Evolutionary conservation across 2,113 vertebrate genomes (phyloP), one percentile per base, ranked within the genome.

Genomic region (Boleophthalmus pectinirostris): DNA sequence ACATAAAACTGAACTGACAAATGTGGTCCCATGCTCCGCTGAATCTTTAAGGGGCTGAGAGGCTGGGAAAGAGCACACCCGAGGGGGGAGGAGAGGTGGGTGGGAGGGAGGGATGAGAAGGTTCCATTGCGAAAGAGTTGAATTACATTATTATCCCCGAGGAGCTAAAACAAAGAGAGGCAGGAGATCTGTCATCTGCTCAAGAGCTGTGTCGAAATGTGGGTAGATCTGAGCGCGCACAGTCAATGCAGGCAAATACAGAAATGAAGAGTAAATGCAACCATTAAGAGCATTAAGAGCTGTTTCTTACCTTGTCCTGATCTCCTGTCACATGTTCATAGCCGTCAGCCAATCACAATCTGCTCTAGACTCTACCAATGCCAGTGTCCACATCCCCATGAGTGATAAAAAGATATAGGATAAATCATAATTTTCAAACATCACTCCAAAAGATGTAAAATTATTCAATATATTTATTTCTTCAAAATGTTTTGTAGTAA

Each of bases 81-180:
- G 8, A 25, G 56, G 56, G 13, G 56, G 56, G 24, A 15, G 56
- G 76, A 76, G 81, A 77, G 75, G 74, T 75, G 82, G 75, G 74
- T 75, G 82, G 88, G 73, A 77, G 82, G 15, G 85, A 78, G 77
- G 24, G 57, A 14, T 4, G 25, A 18, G 25, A 15, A 16, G 80
- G 80, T 85, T 78, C 72, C 61, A 21, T 90, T 87, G 84, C 66
- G 68, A 85, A 84, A 85, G 86, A 79, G 75, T 83, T 75, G 70
- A 87, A 86, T 87, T 88, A 87, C 77, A 85, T 88, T 85, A 85
- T 88, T 86, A 85, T 84, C 81, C 77, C 77, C 77, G 76, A 78
- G 78, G 70, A 76, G 87, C 79, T 79, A 86, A 87, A 54, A 89
- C 72, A 85, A 84, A 83, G 71, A 84, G 72, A 70, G 77, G 80